Conservation (phyloP, 2,113 vertebrate species). For the Orcinus orca region DNA sequence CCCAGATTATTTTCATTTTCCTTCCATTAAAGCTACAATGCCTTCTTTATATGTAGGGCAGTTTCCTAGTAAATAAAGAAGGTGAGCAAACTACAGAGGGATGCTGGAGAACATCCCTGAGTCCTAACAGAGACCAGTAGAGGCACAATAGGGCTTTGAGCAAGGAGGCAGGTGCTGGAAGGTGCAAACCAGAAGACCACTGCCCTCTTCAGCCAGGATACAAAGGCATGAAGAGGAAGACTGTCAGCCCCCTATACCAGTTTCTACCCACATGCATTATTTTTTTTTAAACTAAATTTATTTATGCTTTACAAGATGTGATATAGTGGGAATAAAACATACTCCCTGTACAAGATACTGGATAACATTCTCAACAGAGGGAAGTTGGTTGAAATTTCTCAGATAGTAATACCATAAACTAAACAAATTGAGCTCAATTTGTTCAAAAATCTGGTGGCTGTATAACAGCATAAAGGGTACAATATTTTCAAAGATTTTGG, state of each 20-base stretch:
- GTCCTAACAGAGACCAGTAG: not conserved
- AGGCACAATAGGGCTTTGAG: not conserved
- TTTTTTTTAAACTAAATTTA: not conserved
- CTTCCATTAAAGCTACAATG: not conserved
- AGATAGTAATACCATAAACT: not conserved
- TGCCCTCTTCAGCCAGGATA: not conserved
- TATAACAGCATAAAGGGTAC: not conserved
- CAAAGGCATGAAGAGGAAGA: not conserved
- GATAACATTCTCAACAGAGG: not conserved
- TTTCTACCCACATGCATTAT: rapidly evolving
- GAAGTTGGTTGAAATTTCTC: not conserved
- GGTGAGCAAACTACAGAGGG: not conserved
- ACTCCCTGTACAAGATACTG: not conserved
- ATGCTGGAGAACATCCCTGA: rapidly evolving
- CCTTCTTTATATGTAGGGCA: not conserved
- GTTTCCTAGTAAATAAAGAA: not conserved
- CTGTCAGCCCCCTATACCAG: rapidly evolving
- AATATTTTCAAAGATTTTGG: not conserved
- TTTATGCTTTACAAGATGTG: not conserved
- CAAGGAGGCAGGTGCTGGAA: not conserved
- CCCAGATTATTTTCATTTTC: not conserved
- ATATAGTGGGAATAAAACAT: not conserved
- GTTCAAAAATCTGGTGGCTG: not conserved
- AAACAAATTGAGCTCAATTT: not conserved
- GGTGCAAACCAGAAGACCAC: not conserved